Percentiles rank a stretch among this genome's conserved stretches.
Evolutionary conservation across 2,888 invertebrate genomes (phyloP).

Genomic region (Aricia artaxerxes): DNA sequence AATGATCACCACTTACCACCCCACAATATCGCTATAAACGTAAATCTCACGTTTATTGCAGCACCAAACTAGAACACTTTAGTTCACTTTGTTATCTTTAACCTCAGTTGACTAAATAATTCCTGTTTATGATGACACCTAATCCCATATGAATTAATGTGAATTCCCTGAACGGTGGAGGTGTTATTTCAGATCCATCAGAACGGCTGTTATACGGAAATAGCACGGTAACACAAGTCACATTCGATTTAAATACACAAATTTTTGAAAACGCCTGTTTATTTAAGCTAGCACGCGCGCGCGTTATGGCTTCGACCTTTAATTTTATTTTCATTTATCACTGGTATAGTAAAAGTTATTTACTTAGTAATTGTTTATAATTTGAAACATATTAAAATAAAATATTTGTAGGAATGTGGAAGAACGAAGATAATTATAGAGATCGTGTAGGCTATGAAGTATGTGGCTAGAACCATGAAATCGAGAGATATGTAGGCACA

Average conservation of each 20-base stretch:
- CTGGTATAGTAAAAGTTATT: neutral
- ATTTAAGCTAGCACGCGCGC: slow-evolving; percentile 72
- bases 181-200: slow-evolving; percentile 75
- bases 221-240: slow-evolving; percentile 77
- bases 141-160: slow-evolving; percentile 79
- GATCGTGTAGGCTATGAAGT: neutral
- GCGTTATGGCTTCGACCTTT: slow-evolving; percentile 41
- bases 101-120: slow-evolving; percentile 78
- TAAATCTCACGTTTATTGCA: slow-evolving; percentile 5
- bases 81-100: slow-evolving; percentile 64
- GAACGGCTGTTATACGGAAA: slow-evolving; percentile 73
- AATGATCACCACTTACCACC: slow-evolving; percentile 4
- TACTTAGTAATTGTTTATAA: neutral
- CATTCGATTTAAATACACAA: slow-evolving; percentile 79
- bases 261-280: slow-evolving; percentile 79
- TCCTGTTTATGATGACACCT: slow-evolving; percentile 80
- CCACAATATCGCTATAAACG: neutral
- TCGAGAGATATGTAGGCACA: neutral
- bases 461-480: neutral
- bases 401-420: too few relatives aligned
- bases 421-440: neutral
- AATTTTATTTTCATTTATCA: slow-evolving; percentile 43
- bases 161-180: slow-evolving; percentile 68
- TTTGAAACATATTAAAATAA: too few relatives aligned
- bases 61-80: slow-evolving; percentile 16